Conservation (phyloP, 2,797 vertebrate species). For the Xiphorhynchus erythropygius region DNA sequence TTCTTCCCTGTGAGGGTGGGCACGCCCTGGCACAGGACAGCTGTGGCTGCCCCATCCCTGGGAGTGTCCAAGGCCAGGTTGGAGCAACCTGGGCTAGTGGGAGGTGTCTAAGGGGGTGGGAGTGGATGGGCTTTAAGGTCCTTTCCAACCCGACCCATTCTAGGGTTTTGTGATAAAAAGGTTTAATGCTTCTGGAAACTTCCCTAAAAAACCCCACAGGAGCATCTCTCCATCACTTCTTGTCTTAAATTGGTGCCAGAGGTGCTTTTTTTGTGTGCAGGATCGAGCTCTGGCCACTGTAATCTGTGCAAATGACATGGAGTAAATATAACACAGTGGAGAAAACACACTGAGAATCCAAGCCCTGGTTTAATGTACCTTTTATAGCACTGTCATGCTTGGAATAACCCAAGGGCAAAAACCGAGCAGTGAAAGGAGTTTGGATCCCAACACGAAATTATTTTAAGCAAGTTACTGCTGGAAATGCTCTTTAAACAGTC, state of each 20-base stretch:
- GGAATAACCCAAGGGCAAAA: neutral
- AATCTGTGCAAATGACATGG: neutral
- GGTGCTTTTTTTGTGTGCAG: neutral
- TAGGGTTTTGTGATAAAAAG: neutral
- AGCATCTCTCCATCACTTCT: neutral
- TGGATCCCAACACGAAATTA: neutral
- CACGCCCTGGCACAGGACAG: neutral
- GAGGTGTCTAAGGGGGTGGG: neutral
- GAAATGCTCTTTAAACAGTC: slow-evolving; percentile 8
- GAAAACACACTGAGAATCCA: neutral
- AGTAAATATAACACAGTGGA: neutral
- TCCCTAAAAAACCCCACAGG: fast-evolving
- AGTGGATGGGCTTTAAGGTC: neutral
- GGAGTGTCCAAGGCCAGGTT: neutral
- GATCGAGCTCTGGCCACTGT: neutral
- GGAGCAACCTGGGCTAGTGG: neutral
- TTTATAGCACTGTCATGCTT: neutral
- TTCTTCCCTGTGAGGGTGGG: neutral
- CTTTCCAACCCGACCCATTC: neutral
- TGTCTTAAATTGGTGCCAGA: neutral
- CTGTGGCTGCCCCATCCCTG: neutral
- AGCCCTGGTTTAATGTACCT: neutral
- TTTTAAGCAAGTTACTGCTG: slow-evolving; percentile 29
- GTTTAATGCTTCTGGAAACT: neutral
- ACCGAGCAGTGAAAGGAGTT: neutral